phyloP scores from a whole-genome alignment of 2,113 vertebrate genomes.

The Fulica atra region DNA sequence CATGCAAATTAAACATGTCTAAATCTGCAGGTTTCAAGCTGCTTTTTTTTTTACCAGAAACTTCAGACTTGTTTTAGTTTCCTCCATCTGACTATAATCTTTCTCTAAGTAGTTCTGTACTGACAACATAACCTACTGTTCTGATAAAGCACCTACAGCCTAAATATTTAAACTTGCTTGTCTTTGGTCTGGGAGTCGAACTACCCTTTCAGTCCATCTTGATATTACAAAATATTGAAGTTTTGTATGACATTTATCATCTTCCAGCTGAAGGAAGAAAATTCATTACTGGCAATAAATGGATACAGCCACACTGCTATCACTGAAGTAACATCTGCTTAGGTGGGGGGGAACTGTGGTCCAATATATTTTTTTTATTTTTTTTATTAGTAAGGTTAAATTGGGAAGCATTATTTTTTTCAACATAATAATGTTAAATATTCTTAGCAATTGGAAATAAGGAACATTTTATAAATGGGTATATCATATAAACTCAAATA shows the following conservation, averaged over 20 bases:
- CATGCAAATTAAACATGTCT: not conserved
- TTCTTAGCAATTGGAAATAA: constrained; percentile 11
- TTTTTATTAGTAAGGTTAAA: not conserved
- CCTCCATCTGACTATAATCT: not conserved
- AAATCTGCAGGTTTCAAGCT: not conserved
- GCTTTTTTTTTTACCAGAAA: not conserved
- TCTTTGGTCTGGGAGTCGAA: not conserved
- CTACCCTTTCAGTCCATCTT: not conserved
- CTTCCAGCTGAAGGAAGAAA: not conserved
- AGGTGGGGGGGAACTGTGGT: not conserved
- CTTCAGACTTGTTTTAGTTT: not conserved
- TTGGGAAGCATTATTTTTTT: not conserved
- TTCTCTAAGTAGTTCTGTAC: not conserved
- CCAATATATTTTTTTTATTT: not conserved
- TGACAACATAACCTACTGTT: not conserved
- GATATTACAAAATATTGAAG: not conserved
- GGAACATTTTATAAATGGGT: constrained; percentile 41
- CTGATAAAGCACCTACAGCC: not conserved
- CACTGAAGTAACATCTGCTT: not conserved
- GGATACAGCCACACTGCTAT: not conserved
- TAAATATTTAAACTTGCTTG: not conserved
- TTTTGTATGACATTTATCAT: constrained; percentile 1
- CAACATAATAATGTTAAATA: not conserved
- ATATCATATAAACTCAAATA: not conserved
- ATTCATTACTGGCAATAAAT: not conserved